Percentiles rank a stretch among this genome's conserved stretches.
Conservation (phyloP, 35 echinoderm and acorn worm genomes). For the Apostichopus parvimensis region DNA sequence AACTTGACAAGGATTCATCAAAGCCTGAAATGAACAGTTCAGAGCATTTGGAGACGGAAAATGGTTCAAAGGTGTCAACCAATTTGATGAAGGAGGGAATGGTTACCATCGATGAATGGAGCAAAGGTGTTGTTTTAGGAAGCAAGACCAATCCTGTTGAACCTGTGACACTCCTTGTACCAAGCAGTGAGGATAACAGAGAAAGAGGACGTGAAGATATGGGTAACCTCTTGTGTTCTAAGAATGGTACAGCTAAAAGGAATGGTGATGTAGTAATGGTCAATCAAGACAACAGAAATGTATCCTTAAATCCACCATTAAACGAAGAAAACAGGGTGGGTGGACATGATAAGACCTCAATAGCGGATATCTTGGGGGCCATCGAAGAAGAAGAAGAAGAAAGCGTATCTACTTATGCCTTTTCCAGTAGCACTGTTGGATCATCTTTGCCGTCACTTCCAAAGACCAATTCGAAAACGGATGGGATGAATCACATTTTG, state of each 20-base stretch:
- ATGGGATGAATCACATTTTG: background rate
- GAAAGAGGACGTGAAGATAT: too few relatives aligned
- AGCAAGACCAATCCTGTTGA: background rate
- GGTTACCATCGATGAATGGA: background rate
- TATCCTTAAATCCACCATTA: background rate
- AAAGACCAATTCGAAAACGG: background rate
- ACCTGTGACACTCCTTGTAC: background rate
- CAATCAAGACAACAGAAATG: background rate
- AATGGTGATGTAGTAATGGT: background rate
- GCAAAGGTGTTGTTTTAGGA: slow-evolving; percentile 17
- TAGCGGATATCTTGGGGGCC: background rate
- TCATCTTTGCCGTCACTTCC: background rate
- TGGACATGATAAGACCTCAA: background rate
- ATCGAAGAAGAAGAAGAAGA: background rate
- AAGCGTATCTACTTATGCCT: background rate
- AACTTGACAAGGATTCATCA: background rate
- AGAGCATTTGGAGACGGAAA: background rate
- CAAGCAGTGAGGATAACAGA: background rate
- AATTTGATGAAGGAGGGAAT: background rate
- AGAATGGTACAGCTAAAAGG: background rate
- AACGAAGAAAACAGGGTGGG: background rate
- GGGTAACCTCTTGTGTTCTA: background rate
- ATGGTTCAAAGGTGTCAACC: background rate
- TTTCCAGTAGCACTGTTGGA: background rate
- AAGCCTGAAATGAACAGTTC: background rate